Conservation (phyloP, 2,113 vertebrate genomes). For the Chlamydotis undulata region DNA sequence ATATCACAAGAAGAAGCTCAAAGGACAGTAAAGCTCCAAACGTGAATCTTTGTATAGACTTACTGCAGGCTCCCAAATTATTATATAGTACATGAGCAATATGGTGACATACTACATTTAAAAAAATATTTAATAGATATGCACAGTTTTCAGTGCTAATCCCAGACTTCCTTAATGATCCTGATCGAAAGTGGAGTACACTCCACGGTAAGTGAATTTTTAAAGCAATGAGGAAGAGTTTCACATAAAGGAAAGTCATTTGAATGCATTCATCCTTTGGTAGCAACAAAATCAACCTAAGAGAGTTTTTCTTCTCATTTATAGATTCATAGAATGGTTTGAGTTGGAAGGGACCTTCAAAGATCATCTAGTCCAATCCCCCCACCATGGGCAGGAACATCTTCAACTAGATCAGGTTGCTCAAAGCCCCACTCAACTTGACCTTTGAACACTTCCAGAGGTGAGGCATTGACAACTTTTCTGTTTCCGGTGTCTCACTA, state of each 20-base stretch:
- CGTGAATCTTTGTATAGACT: not conserved
- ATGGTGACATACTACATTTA: not conserved
- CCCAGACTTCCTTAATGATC: not conserved
- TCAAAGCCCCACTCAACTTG: not conserved
- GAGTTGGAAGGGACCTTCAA: not conserved
- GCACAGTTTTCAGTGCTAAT: not conserved
- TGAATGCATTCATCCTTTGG: not conserved
- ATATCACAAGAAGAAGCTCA: not conserved
- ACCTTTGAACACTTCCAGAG: not conserved
- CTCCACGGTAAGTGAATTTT: not conserved
- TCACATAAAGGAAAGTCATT: not conserved
- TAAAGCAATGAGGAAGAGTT: not conserved
- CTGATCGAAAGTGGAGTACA: not conserved
- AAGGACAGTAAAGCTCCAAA: not conserved
- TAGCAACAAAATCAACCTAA: not conserved
- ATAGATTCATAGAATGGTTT: not conserved
- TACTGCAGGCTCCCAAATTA: not conserved
- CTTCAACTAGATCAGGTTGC: not conserved
- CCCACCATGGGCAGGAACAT: too few species aligned
- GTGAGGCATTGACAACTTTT: not conserved
- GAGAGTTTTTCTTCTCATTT: not conserved
- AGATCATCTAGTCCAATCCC: not conserved
- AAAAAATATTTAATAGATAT: not conserved
- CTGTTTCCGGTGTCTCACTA: not conserved
- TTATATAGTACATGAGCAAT: not conserved